Percentiles rank a stretch among this genome's conserved stretches.
Evolutionary conservation across 2,113 vertebrate genomes (phyloP).

Genomic region (Phycodurus eques): DNA sequence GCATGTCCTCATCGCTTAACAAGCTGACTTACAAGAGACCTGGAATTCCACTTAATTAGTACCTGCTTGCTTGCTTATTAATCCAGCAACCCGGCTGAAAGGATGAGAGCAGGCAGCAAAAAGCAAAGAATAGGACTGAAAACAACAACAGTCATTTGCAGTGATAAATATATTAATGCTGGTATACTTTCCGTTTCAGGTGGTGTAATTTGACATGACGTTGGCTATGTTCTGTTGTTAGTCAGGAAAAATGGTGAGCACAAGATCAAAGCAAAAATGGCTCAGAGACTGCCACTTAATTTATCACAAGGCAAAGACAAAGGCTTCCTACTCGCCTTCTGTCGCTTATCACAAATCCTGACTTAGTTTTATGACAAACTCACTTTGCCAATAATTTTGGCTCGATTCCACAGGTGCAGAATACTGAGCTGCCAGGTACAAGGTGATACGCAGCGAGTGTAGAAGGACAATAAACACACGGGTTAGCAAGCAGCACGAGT

Average conservation of each 20-base stretch:
- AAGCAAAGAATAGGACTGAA: slow-evolving; percentile 37
- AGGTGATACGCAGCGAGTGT: slow-evolving; percentile 46
- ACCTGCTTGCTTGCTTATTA: slow-evolving; percentile 66
- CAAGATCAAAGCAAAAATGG: slow-evolving; percentile 86
- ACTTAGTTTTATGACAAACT: slow-evolving; percentile 87
- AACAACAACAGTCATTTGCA: slow-evolving; percentile 65
- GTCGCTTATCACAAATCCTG: slow-evolving; percentile 86
- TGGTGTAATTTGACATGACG: slow-evolving; percentile 81
- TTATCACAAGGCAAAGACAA: slow-evolving; percentile 92
- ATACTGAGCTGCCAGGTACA: slow-evolving; percentile 53
- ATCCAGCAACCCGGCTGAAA: slow-evolving; percentile 62
- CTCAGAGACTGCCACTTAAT: slow-evolving; percentile 85
- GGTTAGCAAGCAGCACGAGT: neutral
- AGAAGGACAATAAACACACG: slow-evolving; percentile 34
- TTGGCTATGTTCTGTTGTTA: slow-evolving; percentile 80
- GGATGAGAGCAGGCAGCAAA: slow-evolving; percentile 56
- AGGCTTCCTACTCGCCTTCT: slow-evolving; percentile 78
- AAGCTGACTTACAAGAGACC: slow-evolving; percentile 68
- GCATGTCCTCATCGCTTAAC: slow-evolving; percentile 70
- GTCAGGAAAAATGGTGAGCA: slow-evolving; percentile 69
- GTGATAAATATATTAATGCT: slow-evolving; percentile 72
- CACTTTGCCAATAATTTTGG: slow-evolving; percentile 88
- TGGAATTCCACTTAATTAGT: slow-evolving; percentile 72
- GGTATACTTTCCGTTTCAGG: slow-evolving; percentile 63
- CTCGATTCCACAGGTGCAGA: slow-evolving; percentile 79